phyloP scores from a whole-genome alignment of 1,140 invertebrate genomes.

The Euura saliciscinereae region DNA sequence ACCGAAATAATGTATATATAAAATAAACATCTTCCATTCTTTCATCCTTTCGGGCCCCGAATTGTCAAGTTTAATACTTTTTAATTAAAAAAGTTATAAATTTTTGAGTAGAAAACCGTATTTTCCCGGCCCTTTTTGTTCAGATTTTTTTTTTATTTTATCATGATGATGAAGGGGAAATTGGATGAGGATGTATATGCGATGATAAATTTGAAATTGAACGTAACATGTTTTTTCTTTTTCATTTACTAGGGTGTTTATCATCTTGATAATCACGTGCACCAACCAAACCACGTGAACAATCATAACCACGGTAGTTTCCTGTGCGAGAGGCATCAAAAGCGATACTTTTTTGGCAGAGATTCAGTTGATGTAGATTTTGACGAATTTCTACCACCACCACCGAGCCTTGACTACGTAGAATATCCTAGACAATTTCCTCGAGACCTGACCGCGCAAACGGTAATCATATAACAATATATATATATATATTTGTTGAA shows the following conservation, averaged over 20 bases:
- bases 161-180: background rate
- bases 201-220: too few relatives aligned
- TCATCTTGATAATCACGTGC: slow-evolving; percentile 47
- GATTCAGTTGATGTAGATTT: slow-evolving; percentile 51
- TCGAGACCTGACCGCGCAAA: slow-evolving; percentile 60
- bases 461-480: slow-evolving; percentile 41
- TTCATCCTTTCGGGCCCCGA: too few relatives aligned
- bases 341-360: slow-evolving; percentile 52
- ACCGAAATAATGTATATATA: too few relatives aligned
- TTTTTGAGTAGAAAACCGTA: too few relatives aligned
- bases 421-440: slow-evolving; percentile 54
- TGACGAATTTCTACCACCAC: slow-evolving; percentile 51
- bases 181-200: background rate
- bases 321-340: slow-evolving; percentile 54
- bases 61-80: too few relatives aligned
- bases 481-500: slow-evolving; percentile 14
- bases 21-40: too few relatives aligned
- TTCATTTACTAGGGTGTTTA: slow-evolving; percentile 40
- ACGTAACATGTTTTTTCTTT: background rate
- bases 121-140: too few relatives aligned
- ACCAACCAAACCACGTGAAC: slow-evolving; percentile 39
- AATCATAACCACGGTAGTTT: slow-evolving; percentile 47
- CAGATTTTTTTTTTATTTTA: too few relatives aligned
- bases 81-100: too few relatives aligned
- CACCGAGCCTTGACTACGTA: slow-evolving; percentile 48